phyloP scores from a whole-genome alignment of 2,113 vertebrate species.

The Paralichthys olivaceus region DNA sequence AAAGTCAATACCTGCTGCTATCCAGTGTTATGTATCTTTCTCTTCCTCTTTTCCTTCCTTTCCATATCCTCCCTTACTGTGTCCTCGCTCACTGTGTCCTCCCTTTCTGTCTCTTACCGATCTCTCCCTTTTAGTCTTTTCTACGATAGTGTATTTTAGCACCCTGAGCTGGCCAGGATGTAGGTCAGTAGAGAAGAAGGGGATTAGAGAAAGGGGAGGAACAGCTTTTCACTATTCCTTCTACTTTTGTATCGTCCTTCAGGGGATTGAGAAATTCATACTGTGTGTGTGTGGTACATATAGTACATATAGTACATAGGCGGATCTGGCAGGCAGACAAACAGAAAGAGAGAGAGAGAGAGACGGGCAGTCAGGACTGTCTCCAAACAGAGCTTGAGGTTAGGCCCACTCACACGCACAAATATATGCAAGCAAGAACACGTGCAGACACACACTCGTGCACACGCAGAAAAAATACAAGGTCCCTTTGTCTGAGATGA shows the following conservation, averaged over 20 bases:
- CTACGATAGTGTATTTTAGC: slow-evolving; percentile 39
- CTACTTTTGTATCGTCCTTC: slow-evolving; percentile 39
- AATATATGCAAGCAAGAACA: slow-evolving; percentile 66
- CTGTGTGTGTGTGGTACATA: slow-evolving; percentile 6
- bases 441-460: slow-evolving; percentile 46
- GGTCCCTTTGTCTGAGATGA: slow-evolving; percentile 68
- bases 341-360: slow-evolving; percentile 32
- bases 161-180: slow-evolving; percentile 37
- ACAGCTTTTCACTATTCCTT: slow-evolving; percentile 31
- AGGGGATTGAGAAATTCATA: slow-evolving; percentile 54
- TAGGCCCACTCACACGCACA: slow-evolving; percentile 57
- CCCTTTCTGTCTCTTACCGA: background rate
- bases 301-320: slow-evolving; percentile 35
- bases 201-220: slow-evolving; percentile 34
- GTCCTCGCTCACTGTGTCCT: slow-evolving; percentile 6
- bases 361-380: slow-evolving; percentile 55
- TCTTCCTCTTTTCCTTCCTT: slow-evolving; percentile 14
- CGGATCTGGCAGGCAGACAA: slow-evolving; percentile 53
- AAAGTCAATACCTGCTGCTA: slow-evolving; percentile 59
- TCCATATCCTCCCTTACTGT: background rate
- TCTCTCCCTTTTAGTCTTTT: slow-evolving; percentile 29
- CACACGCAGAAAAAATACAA: slow-evolving; percentile 53
- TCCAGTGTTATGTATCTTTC: slow-evolving; percentile 34
- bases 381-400: slow-evolving; percentile 70
- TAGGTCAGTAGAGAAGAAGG: slow-evolving; percentile 31